Evolutionary conservation across 2,113 vertebrate genomes (phyloP).

Genomic region (Symphodus melops): DNA sequence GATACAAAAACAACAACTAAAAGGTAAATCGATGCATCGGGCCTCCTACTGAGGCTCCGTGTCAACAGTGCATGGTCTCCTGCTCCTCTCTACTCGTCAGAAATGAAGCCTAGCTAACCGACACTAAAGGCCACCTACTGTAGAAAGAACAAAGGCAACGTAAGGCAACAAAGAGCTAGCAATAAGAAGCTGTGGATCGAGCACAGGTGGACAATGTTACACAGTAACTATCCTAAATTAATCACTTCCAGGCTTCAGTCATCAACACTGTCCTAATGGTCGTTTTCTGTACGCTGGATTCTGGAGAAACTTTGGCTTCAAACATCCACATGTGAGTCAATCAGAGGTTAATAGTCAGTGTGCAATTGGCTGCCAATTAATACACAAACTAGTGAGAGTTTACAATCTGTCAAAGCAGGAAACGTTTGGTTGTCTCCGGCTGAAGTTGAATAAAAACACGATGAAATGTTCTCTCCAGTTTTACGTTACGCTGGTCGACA

Average conservation of each 20-base stretch:
- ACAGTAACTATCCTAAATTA: constrained; percentile 81
- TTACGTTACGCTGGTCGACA: background rate
- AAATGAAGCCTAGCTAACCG: constrained; percentile 56
- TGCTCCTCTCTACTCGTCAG: constrained; percentile 55
- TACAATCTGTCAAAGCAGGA: constrained; percentile 35
- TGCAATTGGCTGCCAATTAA: constrained; percentile 60
- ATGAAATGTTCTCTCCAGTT: constrained; percentile 33
- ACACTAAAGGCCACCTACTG: constrained; percentile 71
- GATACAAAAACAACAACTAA: constrained; percentile 71
- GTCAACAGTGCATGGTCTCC: constrained; percentile 78
- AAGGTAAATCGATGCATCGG: constrained; percentile 57
- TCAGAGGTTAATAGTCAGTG: constrained; percentile 35
- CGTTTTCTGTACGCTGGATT: constrained; percentile 26
- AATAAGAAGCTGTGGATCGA: constrained; percentile 74
- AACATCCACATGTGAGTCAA: constrained; percentile 39
- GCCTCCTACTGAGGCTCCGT: constrained; percentile 53
- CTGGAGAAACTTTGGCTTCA: constrained; percentile 61
- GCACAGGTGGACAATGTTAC: constrained; percentile 80
- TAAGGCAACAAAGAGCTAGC: constrained; percentile 80
- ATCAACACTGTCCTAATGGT: constrained; percentile 37
- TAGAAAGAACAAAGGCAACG: constrained; percentile 65
- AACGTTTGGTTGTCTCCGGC: background rate
- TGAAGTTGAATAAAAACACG: constrained; percentile 34
- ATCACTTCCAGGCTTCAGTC: constrained; percentile 70
- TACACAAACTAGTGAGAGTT: constrained; percentile 55